These are phyloP conservation scores for Oscheius sp. DNA, from an alignment of 2,888 invertebrate species.

Conservation along the genomic window DNA sequence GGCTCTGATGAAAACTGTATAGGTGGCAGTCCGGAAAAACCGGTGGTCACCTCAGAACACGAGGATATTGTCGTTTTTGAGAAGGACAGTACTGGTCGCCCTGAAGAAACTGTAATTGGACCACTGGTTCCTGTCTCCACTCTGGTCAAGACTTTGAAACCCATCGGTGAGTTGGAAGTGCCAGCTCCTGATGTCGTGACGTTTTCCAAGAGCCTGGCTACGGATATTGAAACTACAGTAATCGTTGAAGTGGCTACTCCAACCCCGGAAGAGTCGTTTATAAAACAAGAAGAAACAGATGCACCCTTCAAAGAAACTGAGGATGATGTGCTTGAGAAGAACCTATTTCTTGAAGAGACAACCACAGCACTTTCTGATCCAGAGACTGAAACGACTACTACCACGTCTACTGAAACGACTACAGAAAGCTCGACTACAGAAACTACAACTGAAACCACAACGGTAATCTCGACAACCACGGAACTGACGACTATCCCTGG, in stretches of 20 bases:
- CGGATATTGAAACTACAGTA: neutral
- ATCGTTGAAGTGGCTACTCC: neutral
- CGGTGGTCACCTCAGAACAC: neutral
- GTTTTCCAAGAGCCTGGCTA: no score
- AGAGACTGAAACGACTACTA: neutral
- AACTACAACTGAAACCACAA: neutral
- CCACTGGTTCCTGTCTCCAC: no score
- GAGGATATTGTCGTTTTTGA: neutral
- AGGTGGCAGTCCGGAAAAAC: no score
- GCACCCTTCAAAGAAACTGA: neutral
- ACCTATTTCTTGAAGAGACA: neutral
- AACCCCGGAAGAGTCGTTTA: no score
- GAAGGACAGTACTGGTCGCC: no score
- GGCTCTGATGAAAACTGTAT: constrained; percentile 25
- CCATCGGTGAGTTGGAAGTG: no score
- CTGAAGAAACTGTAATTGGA: no score
- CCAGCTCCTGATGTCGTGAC: no score
- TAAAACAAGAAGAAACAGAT: no score
- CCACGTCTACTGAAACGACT: neutral
- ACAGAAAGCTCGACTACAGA: neutral
- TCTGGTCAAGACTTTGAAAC: no score
- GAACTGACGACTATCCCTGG: neutral
- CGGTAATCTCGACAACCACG: neutral
- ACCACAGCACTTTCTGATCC: neutral
- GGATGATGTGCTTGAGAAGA: neutral